Evolutionary conservation across 2,797 vertebrate genomes (phyloP).

Genomic region (Halcyon leucocephala): DNA sequence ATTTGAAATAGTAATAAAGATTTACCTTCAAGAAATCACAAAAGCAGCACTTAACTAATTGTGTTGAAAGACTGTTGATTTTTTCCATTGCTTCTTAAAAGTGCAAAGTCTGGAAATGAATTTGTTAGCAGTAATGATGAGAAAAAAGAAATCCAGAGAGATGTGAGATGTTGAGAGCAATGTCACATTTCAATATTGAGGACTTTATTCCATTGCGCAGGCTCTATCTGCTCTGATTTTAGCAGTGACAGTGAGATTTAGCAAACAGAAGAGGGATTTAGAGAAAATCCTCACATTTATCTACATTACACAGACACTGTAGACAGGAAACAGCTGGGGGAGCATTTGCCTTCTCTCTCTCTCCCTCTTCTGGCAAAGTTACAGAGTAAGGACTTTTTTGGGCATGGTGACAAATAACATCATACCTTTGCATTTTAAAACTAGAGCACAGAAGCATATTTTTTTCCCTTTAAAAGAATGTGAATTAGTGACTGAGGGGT

Average conservation of each 20-base stretch:
- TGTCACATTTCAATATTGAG: slow-evolving; percentile 99
- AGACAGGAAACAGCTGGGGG: slow-evolving; percentile 99
- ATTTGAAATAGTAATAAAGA: slow-evolving; percentile 87
- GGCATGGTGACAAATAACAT: slow-evolving; percentile 99
- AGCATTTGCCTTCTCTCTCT: slow-evolving; percentile 94
- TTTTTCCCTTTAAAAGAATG: slow-evolving; percentile 82
- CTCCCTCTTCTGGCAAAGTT: slow-evolving; percentile 97
- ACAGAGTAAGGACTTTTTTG: slow-evolving; percentile 99
- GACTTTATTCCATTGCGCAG: slow-evolving; percentile 99
- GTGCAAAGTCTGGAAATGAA: slow-evolving; percentile 95
- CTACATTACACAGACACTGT: slow-evolving; percentile 99
- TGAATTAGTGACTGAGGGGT: slow-evolving; percentile 77
- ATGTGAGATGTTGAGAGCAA: slow-evolving; percentile 94
- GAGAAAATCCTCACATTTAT: slow-evolving; percentile 99
- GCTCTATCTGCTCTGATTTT: slow-evolving; percentile 93
- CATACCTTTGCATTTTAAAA: slow-evolving; percentile 91
- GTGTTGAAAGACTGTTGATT: slow-evolving; percentile 90
- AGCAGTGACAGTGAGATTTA: slow-evolving; percentile 98
- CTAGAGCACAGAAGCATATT: slow-evolving; percentile 84
- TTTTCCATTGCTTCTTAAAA: slow-evolving; percentile 95
- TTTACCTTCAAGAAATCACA: slow-evolving; percentile 99
- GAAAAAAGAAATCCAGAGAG: slow-evolving; percentile 93
- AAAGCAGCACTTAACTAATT: slow-evolving; percentile 96
- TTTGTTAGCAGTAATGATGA: slow-evolving; percentile 99
- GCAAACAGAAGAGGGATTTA: slow-evolving; percentile 99